Evolutionary conservation across 2,797 vertebrate genomes (phyloP).

Genomic region (Dendrocincla tyrannina): DNA sequence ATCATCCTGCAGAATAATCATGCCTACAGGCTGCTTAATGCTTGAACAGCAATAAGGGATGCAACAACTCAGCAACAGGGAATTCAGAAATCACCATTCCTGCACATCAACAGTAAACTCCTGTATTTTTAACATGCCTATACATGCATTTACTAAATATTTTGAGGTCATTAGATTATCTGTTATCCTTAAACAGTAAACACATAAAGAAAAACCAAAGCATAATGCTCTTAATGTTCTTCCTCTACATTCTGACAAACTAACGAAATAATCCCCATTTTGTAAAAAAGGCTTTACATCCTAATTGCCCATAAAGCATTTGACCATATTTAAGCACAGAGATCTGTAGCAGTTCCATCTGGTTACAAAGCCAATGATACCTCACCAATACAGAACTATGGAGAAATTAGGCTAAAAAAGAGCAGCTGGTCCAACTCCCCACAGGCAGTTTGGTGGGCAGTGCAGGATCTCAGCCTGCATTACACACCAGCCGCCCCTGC

Average conservation of each 20-base stretch:
- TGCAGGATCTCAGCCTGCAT: not conserved
- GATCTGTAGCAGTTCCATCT: not conserved
- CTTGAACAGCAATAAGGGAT: not conserved
- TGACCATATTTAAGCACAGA: not conserved
- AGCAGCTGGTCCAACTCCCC: not conserved
- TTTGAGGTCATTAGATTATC: not conserved
- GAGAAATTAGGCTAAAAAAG: not conserved
- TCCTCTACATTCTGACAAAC: not conserved
- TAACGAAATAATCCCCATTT: not conserved
- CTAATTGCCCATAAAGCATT: not conserved
- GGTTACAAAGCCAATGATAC: not conserved
- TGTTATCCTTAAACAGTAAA: not conserved
- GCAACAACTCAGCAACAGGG: not conserved
- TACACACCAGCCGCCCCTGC: not conserved
- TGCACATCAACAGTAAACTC: not conserved
- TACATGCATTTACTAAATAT: not conserved
- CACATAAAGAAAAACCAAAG: not conserved
- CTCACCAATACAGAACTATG: not conserved
- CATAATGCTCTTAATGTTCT: fast-evolving
- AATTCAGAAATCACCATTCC: not conserved
- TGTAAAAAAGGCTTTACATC: not conserved
- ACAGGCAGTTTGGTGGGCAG: too few relatives aligned
- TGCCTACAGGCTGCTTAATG: not conserved
- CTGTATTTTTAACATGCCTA: not conserved
- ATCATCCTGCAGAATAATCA: not conserved